phyloP scores from a whole-genome alignment of 1,140 invertebrate species.

The Mylabris phalerata region DNA sequence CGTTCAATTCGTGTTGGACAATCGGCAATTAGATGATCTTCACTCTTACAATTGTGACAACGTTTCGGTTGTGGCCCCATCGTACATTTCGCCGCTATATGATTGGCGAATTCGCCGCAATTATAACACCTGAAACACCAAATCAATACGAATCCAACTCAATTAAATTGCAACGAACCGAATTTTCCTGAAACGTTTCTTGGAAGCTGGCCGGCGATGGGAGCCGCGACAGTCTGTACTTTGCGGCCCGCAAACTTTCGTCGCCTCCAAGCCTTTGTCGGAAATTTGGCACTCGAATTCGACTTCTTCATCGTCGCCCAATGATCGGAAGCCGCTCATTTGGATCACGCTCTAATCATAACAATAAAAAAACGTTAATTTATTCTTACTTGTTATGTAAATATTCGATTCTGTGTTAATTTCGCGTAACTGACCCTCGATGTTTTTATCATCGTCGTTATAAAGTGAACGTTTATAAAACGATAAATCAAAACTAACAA shows the following conservation, averaged over 20 bases:
- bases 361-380: neutral
- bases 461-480: conserved; percentile 10
- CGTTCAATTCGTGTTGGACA: conserved; percentile 54
- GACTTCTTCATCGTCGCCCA: conserved; percentile 79
- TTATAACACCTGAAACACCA: conserved; percentile 71
- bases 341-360: conserved; percentile 73
- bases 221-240: conserved; percentile 72
- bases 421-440: too few relatives aligned
- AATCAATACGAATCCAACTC: too few relatives aligned
- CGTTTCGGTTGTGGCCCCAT: conserved; percentile 80
- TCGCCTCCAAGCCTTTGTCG: conserved; percentile 79
- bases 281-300: conserved; percentile 80
- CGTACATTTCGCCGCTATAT: conserved; percentile 81
- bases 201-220: conserved; percentile 63
- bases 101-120: conserved; percentile 85
- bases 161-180: conserved; percentile 46
- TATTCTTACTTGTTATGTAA: neutral
- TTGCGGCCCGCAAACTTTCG: conserved; percentile 67
- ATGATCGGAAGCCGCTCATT: conserved; percentile 78
- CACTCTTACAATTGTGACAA: conserved; percentile 80
- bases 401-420: too few relatives aligned
- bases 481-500: conserved; percentile 17
- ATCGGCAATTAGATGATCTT: conserved; percentile 79
- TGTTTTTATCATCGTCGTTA: neutral
- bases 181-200: conserved; percentile 77